phyloP scores from a whole-genome alignment of 2,797 vertebrate species.

The Danionella dracula region DNA sequence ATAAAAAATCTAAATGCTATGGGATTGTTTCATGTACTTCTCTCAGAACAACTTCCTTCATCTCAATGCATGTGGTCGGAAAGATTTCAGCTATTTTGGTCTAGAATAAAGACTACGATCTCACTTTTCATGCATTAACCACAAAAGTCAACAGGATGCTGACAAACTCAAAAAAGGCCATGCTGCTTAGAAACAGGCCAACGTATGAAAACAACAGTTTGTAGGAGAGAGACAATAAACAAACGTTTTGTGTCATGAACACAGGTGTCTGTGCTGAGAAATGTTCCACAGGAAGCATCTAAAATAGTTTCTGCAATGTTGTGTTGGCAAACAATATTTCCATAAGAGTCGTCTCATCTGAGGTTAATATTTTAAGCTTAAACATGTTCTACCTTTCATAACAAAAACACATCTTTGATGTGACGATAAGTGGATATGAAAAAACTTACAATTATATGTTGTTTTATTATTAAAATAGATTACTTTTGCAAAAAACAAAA shows the following conservation, averaged over 20 bases:
- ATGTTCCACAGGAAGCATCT: constrained; percentile 28
- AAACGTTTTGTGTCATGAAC: constrained; percentile 18
- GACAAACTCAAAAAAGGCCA: constrained; percentile 16
- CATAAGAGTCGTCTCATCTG: background rate
- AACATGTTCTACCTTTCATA: background rate
- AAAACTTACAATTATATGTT: no score
- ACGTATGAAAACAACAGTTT: constrained; percentile 13
- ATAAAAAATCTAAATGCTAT: background rate
- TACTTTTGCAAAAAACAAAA: no score
- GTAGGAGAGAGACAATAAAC: background rate
- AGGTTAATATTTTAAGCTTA: background rate
- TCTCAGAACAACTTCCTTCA: background rate
- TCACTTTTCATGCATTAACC: constrained; percentile 22
- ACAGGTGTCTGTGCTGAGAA: constrained; percentile 9
- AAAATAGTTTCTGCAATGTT: constrained; percentile 5
- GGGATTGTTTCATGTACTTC: background rate
- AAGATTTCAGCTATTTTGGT: constrained; percentile 37
- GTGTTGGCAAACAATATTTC: background rate
- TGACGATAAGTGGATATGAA: no score
- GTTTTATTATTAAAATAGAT: no score
- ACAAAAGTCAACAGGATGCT: constrained; percentile 49
- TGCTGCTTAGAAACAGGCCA: constrained; percentile 20
- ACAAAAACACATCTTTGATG: no score
- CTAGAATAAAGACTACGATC: constrained; percentile 20
- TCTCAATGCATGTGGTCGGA: constrained; percentile 39